Percentiles rank a stretch among this genome's conserved stretches.
Conservation (phyloP, 2,888 invertebrate species). For the Ennomos fuscantarius region DNA sequence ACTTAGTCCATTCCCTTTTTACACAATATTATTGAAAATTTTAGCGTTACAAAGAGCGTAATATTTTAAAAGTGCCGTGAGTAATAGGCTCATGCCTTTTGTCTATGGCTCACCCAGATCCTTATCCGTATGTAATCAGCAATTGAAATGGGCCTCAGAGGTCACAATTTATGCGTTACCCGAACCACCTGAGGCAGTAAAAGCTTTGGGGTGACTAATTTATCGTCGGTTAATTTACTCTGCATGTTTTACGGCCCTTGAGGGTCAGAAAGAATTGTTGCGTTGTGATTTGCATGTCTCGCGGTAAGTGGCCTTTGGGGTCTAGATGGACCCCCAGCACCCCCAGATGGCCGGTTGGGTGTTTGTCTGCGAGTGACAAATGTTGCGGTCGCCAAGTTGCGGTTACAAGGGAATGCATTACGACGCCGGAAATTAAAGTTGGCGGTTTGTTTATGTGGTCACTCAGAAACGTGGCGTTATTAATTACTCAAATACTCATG, state of each 20-base stretch:
- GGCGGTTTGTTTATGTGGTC: slow-evolving; percentile 18
- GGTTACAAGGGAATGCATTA: slow-evolving; percentile 31
- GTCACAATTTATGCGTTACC: slow-evolving; percentile 62
- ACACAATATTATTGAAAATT: no score
- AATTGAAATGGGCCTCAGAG: slow-evolving; percentile 61
- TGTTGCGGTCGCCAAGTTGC: slow-evolving; percentile 27
- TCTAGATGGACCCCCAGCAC: slow-evolving; percentile 35
- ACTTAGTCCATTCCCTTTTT: no score
- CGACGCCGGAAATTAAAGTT: slow-evolving; percentile 28
- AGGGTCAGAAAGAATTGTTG: slow-evolving; percentile 68
- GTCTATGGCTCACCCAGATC: slow-evolving; percentile 19
- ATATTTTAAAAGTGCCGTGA: no score
- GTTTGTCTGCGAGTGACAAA: slow-evolving; percentile 32
- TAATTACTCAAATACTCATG: no score
- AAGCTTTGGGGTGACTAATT: slow-evolving; percentile 62
- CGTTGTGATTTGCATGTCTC: slow-evolving; percentile 76
- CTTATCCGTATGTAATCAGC: slow-evolving; percentile 35
- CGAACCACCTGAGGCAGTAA: slow-evolving; percentile 59
- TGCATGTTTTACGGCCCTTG: slow-evolving; percentile 58
- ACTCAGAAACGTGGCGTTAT: slow-evolving; percentile 1
- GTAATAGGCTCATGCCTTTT: slow-evolving; percentile 5
- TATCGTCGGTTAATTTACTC: slow-evolving; percentile 71
- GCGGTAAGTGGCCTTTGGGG: slow-evolving; percentile 56
- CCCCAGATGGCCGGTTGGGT: slow-evolving; percentile 30
- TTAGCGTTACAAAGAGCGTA: no score